Evolutionary conservation across 2,113 vertebrate species (phyloP), one percentile per base, ranked within the genome.

Genomic region (Chamaea fasciata): DNA sequence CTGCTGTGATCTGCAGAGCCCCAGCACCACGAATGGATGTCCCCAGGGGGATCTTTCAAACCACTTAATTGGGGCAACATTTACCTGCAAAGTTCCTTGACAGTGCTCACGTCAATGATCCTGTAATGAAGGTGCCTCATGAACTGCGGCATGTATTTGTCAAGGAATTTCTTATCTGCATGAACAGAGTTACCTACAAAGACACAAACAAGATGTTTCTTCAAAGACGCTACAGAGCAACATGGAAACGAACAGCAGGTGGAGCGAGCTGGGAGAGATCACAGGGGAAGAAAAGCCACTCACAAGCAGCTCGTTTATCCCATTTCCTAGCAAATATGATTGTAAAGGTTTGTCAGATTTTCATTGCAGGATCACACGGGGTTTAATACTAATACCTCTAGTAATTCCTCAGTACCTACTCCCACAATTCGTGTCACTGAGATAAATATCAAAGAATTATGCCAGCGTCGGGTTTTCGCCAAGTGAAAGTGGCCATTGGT

Each of bases 81-180:
- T 96, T 52, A 98, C 99, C 99, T 99, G 98, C 99, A 99, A 14
- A 99, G 98, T 52, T 99, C 99, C 96, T 99, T 99, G 95, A 99
- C 98, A 26, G 99, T 99, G 98, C 99, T 99, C 92, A 99, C 99
- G 12, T 99, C 99, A 23, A 99, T 97, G 96, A 99, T 99, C 86
- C 98, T 93, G 97, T 98, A 98, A 93, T 98, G 98, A 73, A 98
- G 97, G 47, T 98, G 98, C 94, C 98, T 98, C 98, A 99, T 99
- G 96, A 99, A 99, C 98, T 99, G 99, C 18, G 99, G 99, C 99
- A 99, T 99, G 97, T 98, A 98, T 95, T 99, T 99, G 93, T 99
- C 99, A 94, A 99, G 98, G 79, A 99, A 99, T 96, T 98, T 98
- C 97, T 98, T 98, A 97, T 98, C 98, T 83, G 99, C 99, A 6